These are phyloP conservation scores for Microhierax caerulescens DNA, from an alignment of 2,797 vertebrate genomes.

Conservation along the genomic window DNA sequence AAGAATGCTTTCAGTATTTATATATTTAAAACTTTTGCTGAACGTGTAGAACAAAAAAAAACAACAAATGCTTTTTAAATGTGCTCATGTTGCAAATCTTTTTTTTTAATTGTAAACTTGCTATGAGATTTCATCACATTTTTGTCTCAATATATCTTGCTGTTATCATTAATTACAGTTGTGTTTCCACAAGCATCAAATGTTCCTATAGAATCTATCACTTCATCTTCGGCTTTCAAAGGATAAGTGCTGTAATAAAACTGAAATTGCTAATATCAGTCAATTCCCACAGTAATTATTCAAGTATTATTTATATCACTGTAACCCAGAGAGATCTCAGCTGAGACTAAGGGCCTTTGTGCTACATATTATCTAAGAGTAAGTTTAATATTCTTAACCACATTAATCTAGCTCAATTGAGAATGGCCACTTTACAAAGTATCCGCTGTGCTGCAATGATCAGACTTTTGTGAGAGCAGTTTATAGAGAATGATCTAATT, in stretches of 20 bases:
- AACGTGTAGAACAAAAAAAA: neutral
- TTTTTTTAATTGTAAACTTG: neutral
- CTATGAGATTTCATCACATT: neutral
- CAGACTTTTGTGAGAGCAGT: neutral
- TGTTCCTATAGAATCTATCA: neutral
- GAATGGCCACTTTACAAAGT: neutral
- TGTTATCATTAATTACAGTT: slow-evolving; percentile 8
- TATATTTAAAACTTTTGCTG: neutral
- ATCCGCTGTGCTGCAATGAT: neutral
- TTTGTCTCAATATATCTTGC: neutral
- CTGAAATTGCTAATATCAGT: neutral
- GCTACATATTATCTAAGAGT: neutral
- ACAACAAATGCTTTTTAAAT: neutral
- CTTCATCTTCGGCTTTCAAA: neutral
- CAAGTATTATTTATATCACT: slow-evolving; percentile 27
- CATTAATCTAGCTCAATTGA: neutral
- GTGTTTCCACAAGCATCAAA: neutral
- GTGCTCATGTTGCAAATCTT: neutral
- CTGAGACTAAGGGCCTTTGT: neutral
- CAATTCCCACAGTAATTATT: slow-evolving; percentile 41
- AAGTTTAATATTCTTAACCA: slow-evolving; percentile 1
- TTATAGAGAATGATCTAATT: neutral
- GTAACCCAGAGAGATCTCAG: neutral
- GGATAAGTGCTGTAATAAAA: slow-evolving; percentile 4
- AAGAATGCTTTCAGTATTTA: neutral